A percentile compares a stretch with the other conserved stretches of the same genome.
Evolutionary conservation across 2,888 invertebrate species (phyloP).

Genomic region (Nysson spinosus): DNA sequence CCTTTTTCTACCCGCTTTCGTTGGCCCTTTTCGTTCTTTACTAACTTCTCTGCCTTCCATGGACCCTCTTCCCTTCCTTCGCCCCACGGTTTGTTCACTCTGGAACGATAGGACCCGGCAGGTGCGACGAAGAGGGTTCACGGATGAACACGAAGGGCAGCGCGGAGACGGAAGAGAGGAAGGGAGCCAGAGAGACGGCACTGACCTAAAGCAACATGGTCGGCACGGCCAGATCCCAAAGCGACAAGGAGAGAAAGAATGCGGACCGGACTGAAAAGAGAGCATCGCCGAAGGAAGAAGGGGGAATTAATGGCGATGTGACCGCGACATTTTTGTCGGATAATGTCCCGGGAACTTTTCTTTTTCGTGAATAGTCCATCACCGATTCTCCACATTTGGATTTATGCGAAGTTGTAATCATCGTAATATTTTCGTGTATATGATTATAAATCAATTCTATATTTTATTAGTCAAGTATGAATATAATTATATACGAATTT

Average conservation of each 20-base stretch:
- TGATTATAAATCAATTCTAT: too few species aligned
- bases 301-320: conserved; percentile 49
- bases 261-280: conserved; percentile 46
- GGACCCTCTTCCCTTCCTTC: conserved; percentile 6
- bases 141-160: conserved; percentile 20
- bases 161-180: conserved; percentile 32
- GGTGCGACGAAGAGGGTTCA: conserved; percentile 42
- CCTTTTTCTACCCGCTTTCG: conserved; percentile 32
- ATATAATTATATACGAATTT: too few species aligned
- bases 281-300: conserved; percentile 27
- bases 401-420: too few species aligned
- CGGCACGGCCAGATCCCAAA: conserved; percentile 59
- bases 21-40: conserved; percentile 45
- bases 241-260: conserved; percentile 57
- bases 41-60: conserved; percentile 8
- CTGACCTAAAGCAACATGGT: conserved; percentile 73
- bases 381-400: conserved; percentile 15
- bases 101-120: conserved; percentile 21
- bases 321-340: conserved; percentile 33
- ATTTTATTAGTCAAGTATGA: too few species aligned
- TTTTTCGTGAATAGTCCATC: conserved; percentile 11
- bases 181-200: conserved; percentile 69
- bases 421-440: too few species aligned
- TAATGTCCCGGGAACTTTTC: conserved; percentile 16
- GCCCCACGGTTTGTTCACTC: neutral